Base-by-base conservation (phyloP, 2,113 vertebrate species). In the Alosa alosa region DNA sequence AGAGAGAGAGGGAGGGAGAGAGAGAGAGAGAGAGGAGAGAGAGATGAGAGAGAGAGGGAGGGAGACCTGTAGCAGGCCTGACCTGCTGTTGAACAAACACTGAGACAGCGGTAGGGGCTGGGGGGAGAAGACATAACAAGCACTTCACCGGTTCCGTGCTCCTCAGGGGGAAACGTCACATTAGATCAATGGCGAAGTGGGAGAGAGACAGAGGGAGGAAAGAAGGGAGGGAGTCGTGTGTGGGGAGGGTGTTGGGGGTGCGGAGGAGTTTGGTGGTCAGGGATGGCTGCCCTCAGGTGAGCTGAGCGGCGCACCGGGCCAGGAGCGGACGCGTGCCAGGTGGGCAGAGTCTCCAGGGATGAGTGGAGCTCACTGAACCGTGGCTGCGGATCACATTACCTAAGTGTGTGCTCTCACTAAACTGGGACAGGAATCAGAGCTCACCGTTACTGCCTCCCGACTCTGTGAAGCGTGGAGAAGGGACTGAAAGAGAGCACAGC, bases 51-150 rank as follows among this genome's bases (percentile, higher is more conserved):
- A 4, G 52, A 17, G 60, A 25, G 60, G 6, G 3, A 20, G 55
- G 18, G 3, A 60, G 55, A 60, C 55, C 55, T 60, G 55, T 10
- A 52, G 50, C 55, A 60, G 20, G 22, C 55, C 55, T 72, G 25
- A 72, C 64, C 64, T 72, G 64, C 64, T 31, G n/a, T 72, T 25
- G 64, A 36, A 25, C 31, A 31, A 36, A 25, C 64, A 31, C 31
- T 36, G 11, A 13, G 11, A 36, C n/a, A 36, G 64, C 9, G 31
- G 64, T 10, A 10, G n/a, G 45, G 81, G 81, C 31, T 72, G 78
- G 68, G 17, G 46, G 75, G 93, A 96, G 94, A 94, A 95, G 92
- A 93, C 90, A 93, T 96, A 97, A 97, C 96, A 95, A 96, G 90
- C 90, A 89, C 90, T 10, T 11, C 25, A 72, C 25, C n/a, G 25